phyloP scores from a whole-genome alignment of 2,888 invertebrate species.

The Dyspetes luteomarginatus region DNA sequence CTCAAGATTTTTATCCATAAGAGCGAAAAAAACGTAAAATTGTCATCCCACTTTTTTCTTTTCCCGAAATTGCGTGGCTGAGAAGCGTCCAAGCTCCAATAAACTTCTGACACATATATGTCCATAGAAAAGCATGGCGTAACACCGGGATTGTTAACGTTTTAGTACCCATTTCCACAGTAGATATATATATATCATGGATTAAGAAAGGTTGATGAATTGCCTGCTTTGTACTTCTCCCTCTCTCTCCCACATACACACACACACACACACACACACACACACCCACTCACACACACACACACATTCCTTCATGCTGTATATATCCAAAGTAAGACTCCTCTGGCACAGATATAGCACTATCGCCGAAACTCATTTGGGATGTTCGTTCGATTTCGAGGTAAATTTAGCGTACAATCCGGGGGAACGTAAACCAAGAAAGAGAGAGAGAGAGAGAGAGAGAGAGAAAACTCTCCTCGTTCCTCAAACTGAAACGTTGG shows the following conservation, averaged over 20 bases:
- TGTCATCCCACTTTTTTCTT: too few relatives aligned
- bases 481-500: constrained; percentile 23
- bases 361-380: neutral
- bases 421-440: constrained; percentile 37
- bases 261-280: neutral
- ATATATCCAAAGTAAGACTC: neutral
- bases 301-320: neutral
- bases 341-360: neutral
- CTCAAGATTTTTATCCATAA: too few relatives aligned
- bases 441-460: constrained; percentile 3
- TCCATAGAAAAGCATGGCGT: neutral
- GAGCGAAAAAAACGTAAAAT: too few relatives aligned
- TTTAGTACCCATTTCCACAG: neutral
- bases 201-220: constrained; percentile 43
- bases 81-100: neutral
- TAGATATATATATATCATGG: neutral
- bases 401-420: constrained; percentile 53
- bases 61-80: too few relatives aligned
- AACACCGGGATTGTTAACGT: constrained; percentile 33
- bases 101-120: neutral
- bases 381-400: constrained; percentile 54
- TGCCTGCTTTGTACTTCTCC: neutral
- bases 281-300: neutral
- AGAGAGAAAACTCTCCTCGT: neutral
- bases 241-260: neutral